These are phyloP conservation scores for Ischnura elegans DNA, from an alignment of 2,888 invertebrate genomes.

Conservation along the genomic window DNA sequence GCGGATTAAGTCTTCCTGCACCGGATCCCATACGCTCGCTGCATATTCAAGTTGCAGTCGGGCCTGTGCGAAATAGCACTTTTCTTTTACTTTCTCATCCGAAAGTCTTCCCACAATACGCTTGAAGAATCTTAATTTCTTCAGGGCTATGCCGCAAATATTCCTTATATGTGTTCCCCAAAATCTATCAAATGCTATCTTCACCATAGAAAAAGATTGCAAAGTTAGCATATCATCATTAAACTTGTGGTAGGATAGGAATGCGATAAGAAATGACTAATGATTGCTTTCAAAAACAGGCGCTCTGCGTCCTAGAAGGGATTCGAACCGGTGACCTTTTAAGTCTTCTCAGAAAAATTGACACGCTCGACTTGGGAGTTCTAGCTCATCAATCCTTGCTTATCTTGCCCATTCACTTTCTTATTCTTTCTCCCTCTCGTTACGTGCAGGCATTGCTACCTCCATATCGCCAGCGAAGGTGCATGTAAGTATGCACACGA, in stretches of 20 bases:
- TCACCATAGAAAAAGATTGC: neutral
- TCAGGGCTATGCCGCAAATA: too few relatives aligned
- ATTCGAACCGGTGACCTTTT: constrained; percentile 58
- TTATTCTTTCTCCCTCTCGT: neutral
- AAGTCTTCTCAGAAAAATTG: constrained; percentile 25
- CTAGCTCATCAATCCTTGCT: constrained; percentile 54
- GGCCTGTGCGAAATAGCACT: too few relatives aligned
- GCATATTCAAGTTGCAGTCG: too few relatives aligned
- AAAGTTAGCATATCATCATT: neutral
- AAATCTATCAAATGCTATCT: too few relatives aligned
- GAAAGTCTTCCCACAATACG: too few relatives aligned
- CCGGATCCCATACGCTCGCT: too few relatives aligned
- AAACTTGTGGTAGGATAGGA: neutral
- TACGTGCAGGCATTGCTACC: constrained; percentile 27
- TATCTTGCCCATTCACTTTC: constrained; percentile 29
- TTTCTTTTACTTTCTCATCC: too few relatives aligned
- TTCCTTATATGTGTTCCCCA: too few relatives aligned
- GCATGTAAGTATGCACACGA: constrained; percentile 24
- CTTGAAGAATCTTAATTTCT: too few relatives aligned
- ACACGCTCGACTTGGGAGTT: constrained; percentile 43
- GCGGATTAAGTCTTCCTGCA: too few relatives aligned
- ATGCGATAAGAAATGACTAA: constrained; percentile 57
- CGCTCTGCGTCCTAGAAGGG: constrained; percentile 25
- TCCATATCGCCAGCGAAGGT: constrained; percentile 33
- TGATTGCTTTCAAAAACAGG: constrained; percentile 34